phyloP scores from a whole-genome alignment of 1,140 invertebrate species.

The Nasonia vitripennis region DNA sequence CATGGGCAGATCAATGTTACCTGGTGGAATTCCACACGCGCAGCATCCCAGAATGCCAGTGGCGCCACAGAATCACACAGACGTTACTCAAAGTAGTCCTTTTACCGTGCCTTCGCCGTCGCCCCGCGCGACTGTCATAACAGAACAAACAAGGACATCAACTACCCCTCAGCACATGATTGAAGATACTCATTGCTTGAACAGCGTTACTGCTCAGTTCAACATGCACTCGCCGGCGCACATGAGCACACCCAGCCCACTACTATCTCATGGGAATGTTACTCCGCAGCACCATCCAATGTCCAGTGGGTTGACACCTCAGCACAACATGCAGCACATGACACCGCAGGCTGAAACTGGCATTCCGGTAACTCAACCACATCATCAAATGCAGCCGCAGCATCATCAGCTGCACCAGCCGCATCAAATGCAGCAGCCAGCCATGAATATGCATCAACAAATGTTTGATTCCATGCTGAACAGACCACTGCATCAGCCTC shows the following conservation, averaged over 20 bases:
- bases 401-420: slow-evolving; percentile 75
- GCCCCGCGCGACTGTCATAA: slow-evolving; percentile 74
- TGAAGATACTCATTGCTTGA: slow-evolving; percentile 74
- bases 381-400: slow-evolving; percentile 68
- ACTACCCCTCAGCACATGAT: slow-evolving; percentile 75
- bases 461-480: slow-evolving; percentile 69
- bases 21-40: slow-evolving; percentile 73
- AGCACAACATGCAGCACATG: slow-evolving; percentile 67
- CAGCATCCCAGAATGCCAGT: slow-evolving; percentile 77
- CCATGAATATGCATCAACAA: slow-evolving; percentile 64
- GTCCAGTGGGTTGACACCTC: slow-evolving; percentile 61
- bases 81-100: slow-evolving; percentile 73
- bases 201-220: slow-evolving; percentile 74
- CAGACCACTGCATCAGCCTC: slow-evolving; percentile 66
- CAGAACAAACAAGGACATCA: slow-evolving; percentile 73
- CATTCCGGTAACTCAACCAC: slow-evolving; percentile 53
- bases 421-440: slow-evolving; percentile 72
- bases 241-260: slow-evolving; percentile 66
- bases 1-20: slow-evolving; percentile 72
- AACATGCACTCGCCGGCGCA: slow-evolving; percentile 76
- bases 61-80: slow-evolving; percentile 72
- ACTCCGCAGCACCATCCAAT: slow-evolving; percentile 64
- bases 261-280: slow-evolving; percentile 59
- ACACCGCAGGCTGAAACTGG: slow-evolving; percentile 68
- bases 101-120: slow-evolving; percentile 73